phyloP scores from a whole-genome alignment of 2,888 invertebrate genomes.

The Dilophus febrilis region DNA sequence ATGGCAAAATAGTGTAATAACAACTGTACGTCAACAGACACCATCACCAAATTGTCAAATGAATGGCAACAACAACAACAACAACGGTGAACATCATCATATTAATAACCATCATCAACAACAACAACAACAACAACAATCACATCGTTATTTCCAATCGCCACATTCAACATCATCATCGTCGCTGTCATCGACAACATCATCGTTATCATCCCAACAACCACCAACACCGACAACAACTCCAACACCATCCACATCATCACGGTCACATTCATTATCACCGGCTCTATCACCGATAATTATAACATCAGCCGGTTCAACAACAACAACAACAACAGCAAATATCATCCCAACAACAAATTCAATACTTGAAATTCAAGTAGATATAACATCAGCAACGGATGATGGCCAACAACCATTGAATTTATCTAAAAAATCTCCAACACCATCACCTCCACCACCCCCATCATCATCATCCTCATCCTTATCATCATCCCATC shows the following conservation, averaged over 20 bases:
- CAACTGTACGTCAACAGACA: slow-evolving; percentile 34
- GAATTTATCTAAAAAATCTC: slow-evolving; percentile 76
- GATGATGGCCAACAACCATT: slow-evolving; percentile 66
- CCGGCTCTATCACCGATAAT: slow-evolving; percentile 22
- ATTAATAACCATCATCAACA: not conserved
- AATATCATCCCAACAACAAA: slow-evolving; percentile 28
- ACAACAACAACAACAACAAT: slow-evolving; percentile 13
- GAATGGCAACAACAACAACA: slow-evolving; percentile 1
- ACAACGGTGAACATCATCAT: too few relatives aligned
- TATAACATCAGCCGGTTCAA: slow-evolving; percentile 27
- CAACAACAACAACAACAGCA: slow-evolving; percentile 24
- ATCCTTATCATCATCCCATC: slow-evolving; percentile 6
- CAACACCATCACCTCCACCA: slow-evolving; percentile 56
- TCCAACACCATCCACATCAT: slow-evolving; percentile 29
- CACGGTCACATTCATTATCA: slow-evolving; percentile 31
- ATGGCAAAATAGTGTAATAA: slow-evolving; percentile 40
- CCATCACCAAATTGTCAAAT: slow-evolving; percentile 10
- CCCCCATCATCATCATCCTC: slow-evolving; percentile 5
- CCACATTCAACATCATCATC: slow-evolving; percentile 27
- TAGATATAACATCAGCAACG: slow-evolving; percentile 64
- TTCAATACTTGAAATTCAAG: slow-evolving; percentile 57
- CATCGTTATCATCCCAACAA: slow-evolving; percentile 26
- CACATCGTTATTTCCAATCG: slow-evolving; percentile 29
- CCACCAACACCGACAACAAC: slow-evolving; percentile 27
- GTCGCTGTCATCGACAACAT: slow-evolving; percentile 30